phyloP scores from a whole-genome alignment of 2,113 vertebrate genomes.

The Anolis carolinensis region DNA sequence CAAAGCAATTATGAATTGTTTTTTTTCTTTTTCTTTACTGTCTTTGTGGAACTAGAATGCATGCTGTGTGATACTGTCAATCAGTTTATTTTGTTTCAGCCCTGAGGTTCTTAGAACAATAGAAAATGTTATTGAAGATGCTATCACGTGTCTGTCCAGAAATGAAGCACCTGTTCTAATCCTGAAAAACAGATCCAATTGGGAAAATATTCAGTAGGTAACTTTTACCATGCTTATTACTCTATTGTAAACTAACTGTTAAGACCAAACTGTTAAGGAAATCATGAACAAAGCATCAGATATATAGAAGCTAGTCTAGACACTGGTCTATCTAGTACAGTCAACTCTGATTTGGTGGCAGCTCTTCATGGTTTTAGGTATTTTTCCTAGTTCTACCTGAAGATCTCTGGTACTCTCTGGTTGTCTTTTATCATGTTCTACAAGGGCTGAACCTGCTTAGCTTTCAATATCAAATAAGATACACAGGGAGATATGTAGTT shows the following conservation, averaged over 20 bases:
- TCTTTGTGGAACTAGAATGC: background rate
- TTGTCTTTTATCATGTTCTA: no score
- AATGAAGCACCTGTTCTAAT: constrained; percentile 82
- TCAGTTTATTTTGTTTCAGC: constrained; percentile 73
- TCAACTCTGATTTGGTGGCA: no score
- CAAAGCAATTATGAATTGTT: background rate
- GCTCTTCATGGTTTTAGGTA: no score
- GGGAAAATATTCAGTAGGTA: constrained; percentile 86
- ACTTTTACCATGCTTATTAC: constrained; percentile 3
- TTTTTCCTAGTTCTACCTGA: no score
- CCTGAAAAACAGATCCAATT: constrained; percentile 81
- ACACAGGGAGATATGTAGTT: no score
- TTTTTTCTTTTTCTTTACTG: constrained; percentile 3
- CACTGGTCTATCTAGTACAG: no score
- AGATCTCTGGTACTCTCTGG: no score
- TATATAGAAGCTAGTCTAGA: no score
- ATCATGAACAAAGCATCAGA: no score
- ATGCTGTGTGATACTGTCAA: constrained; percentile 34
- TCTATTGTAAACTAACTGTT: constrained; percentile 10
- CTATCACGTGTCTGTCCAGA: constrained; percentile 79
- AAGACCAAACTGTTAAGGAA: no score
- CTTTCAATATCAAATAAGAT: no score
- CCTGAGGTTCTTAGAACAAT: constrained; percentile 83
- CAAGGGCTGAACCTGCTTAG: no score
- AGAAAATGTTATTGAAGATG: constrained; percentile 83